A percentile compares a stretch with the other conserved stretches of the same genome.
Evolutionary conservation across 2,113 vertebrate genomes (phyloP).

Genomic region (Papio anubis): DNA sequence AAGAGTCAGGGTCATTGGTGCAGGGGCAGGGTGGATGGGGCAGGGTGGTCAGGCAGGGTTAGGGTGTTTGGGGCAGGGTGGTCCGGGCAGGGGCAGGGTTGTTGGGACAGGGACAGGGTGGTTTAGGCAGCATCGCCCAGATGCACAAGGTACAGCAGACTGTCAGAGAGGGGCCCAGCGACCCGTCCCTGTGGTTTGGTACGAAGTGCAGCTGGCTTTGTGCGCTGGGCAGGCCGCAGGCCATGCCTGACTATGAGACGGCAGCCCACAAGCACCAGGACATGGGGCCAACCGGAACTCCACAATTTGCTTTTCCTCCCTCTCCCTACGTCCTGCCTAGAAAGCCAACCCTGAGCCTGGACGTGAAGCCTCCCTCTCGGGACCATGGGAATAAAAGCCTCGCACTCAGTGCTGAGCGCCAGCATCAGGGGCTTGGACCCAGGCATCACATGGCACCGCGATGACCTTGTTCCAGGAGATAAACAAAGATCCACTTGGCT

Average conservation of each 20-base stretch:
- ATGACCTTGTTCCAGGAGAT: background rate
- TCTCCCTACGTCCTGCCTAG: background rate
- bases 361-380: background rate
- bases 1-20: background rate
- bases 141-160: background rate
- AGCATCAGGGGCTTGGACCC: background rate
- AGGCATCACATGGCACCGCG: background rate
- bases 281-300: rapidly evolving
- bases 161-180: background rate
- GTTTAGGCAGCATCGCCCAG: background rate
- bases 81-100: background rate
- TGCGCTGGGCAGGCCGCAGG: rapidly evolving
- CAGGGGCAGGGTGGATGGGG: background rate
- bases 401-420: rapidly evolving
- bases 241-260: background rate
- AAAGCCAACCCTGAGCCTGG: background rate
- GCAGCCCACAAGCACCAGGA: no score
- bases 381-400: background rate
- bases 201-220: background rate
- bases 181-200: background rate
- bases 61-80: background rate
- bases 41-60: background rate
- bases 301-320: background rate
- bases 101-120: background rate
- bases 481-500: background rate